A percentile compares a stretch with the other conserved stretches of the same genome.
These are phyloP conservation scores for Diceros bicornis DNA, from an alignment of 2,797 vertebrate genomes.

Conservation along the genomic window DNA sequence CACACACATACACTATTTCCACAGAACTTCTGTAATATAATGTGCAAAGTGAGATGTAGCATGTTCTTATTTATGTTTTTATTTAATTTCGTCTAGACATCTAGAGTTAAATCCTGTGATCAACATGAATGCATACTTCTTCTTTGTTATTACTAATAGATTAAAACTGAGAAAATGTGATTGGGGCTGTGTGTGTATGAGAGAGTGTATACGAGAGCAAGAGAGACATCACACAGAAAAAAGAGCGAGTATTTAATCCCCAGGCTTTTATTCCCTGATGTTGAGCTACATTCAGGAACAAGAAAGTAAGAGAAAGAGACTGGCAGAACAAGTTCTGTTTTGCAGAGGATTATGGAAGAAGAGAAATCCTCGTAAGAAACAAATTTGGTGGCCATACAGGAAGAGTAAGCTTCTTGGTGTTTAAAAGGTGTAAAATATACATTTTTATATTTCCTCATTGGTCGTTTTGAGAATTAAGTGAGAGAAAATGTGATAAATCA, in stretches of 20 bases:
- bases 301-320: not conserved
- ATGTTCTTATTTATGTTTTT: not conserved
- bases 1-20: not conserved
- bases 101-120: not conserved
- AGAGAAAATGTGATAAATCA: not conserved
- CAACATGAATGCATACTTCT: not conserved
- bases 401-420: not conserved
- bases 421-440: not conserved
- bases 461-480: constrained; percentile 2
- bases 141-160: not conserved
- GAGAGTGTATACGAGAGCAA: not conserved
- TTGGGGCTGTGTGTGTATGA: rapidly evolving
- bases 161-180: not conserved
- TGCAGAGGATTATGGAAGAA: not conserved
- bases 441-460: not conserved
- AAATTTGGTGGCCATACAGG: not conserved
- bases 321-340: not conserved
- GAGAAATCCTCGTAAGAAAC: not conserved
- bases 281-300: not conserved
- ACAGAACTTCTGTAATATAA: not conserved
- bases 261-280: not conserved
- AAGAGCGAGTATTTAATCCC: not conserved
- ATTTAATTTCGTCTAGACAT: not conserved
- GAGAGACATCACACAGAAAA: not conserved
- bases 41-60: not conserved